Evolutionary conservation across 2,888 invertebrate species (phyloP), one percentile per base, ranked within the genome.

Genomic region (Hypolimnas misippus): DNA sequence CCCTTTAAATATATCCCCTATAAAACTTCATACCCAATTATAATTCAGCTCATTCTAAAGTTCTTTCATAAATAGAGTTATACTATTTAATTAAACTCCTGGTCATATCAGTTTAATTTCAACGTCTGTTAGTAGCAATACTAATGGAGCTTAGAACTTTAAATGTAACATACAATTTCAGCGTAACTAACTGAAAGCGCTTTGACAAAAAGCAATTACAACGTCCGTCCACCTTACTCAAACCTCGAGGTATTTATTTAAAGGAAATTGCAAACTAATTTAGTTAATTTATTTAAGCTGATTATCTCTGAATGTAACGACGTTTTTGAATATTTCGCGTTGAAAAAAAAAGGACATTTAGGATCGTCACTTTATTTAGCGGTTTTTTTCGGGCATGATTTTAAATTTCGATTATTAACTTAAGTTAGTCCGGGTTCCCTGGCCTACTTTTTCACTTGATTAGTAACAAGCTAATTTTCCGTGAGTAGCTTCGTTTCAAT

Each of bases 121-220:
- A 46, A 46, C 44, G 21, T 46, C 44, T 46, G 44, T 46, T 46
- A 46, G 19, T 21, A n/a, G n/a, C 44, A 19, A 46, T 21, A 46
- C 44, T 46, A 46, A 46, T 46, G 21, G 19, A 12, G 44, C 44
- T 46, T n/a, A 46, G n/a, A 46, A 46, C 44, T 19, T 42, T 46
- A 19, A 46, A 46, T 19, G 44, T 46, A 46, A 46, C 19, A 46
- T 21, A 46, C 19, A 46, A 46, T 46, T 46, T 46, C 1, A 46
- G 4, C 35, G 21, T n/a, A 46, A 46, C 21, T 46, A 46, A 21
- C 44, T 42, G 19, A 17, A 17, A 46, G 19, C 44, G 21, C 44
- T 46, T 46, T 46, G 44, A 46, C 44, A 46, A 46, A 46, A 46
- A 44, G 19, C 44, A 44, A 44, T 44, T 44, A 42, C 17, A 19